These are phyloP conservation scores for Acholoe squamosa DNA, from an alignment of 2,888 invertebrate genomes.

Conservation along the genomic window DNA sequence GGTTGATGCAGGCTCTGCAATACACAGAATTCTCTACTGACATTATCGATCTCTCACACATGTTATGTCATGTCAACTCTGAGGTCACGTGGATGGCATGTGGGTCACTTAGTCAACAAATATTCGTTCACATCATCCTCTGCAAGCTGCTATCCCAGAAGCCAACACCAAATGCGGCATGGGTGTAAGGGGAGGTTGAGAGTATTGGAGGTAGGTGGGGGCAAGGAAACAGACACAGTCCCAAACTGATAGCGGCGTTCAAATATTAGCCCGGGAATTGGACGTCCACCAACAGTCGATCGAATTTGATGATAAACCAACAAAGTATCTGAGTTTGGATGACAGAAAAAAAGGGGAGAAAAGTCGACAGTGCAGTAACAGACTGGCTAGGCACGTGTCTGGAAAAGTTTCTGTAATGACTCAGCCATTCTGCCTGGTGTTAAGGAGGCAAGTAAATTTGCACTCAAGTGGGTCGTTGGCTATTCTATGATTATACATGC, in stretches of 20 bases:
- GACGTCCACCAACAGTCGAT: not conserved
- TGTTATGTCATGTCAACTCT: not conserved
- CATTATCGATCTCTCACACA: not conserved
- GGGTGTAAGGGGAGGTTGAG: too few relatives aligned
- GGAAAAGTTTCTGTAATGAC: too few relatives aligned
- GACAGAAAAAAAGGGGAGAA: too few relatives aligned
- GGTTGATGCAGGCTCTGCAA: not conserved
- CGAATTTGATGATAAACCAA: conserved; percentile 5
- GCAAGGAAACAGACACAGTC: not conserved
- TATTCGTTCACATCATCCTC: not conserved
- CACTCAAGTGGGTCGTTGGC: not conserved
- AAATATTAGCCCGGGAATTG: conserved; percentile 20
- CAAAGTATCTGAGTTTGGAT: not conserved
- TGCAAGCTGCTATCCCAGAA: too few relatives aligned
- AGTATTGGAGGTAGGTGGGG: not conserved
- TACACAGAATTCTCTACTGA: not conserved
- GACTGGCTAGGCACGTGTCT: too few relatives aligned
- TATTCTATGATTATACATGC: not conserved
- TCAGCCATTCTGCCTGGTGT: too few relatives aligned
- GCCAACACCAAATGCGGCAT: too few relatives aligned
- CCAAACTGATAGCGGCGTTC: not conserved
- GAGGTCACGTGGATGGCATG: too few relatives aligned
- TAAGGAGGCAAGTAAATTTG: too few relatives aligned
- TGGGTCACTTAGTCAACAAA: conserved; percentile 14
- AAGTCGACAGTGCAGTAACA: too few relatives aligned